These are phyloP conservation scores for Mus spicilegus DNA, from an alignment of 2,113 vertebrate genomes.

Conservation along the genomic window DNA sequence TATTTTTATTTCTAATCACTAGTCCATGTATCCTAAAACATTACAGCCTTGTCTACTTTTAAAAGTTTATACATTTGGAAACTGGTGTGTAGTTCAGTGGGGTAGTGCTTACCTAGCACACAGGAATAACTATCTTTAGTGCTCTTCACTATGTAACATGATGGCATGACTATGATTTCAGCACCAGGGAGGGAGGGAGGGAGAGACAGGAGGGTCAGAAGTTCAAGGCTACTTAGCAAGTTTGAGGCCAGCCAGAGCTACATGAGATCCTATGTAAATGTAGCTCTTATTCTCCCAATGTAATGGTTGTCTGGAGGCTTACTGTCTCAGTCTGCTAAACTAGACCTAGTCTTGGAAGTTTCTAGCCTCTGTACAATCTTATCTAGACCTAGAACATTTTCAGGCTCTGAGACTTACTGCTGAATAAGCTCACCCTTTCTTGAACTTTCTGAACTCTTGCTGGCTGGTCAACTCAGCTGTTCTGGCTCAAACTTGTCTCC, in stretches of 20 bases:
- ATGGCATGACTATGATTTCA: background rate
- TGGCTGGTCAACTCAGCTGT: too few species aligned
- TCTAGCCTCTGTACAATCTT: too few species aligned
- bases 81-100: background rate
- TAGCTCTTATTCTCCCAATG: too few species aligned
- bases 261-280: background rate
- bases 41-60: constrained; percentile 28
- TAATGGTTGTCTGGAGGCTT: too few species aligned
- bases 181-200: background rate
- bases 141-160: background rate
- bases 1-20: background rate
- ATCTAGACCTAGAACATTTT: too few species aligned
- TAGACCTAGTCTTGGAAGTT: too few species aligned
- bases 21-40: background rate
- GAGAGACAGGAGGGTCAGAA: background rate
- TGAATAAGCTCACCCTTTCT: too few species aligned
- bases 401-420: too few species aligned
- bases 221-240: background rate
- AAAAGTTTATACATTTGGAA: background rate
- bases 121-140: background rate
- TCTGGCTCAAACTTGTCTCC: too few species aligned
- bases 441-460: too few species aligned
- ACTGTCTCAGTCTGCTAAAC: too few species aligned
- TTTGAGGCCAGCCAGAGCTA: background rate
- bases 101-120: background rate